Evolutionary conservation across 2,113 vertebrate genomes (phyloP), one percentile per base, ranked within the genome.

Genomic region (Ciconia maguari): DNA sequence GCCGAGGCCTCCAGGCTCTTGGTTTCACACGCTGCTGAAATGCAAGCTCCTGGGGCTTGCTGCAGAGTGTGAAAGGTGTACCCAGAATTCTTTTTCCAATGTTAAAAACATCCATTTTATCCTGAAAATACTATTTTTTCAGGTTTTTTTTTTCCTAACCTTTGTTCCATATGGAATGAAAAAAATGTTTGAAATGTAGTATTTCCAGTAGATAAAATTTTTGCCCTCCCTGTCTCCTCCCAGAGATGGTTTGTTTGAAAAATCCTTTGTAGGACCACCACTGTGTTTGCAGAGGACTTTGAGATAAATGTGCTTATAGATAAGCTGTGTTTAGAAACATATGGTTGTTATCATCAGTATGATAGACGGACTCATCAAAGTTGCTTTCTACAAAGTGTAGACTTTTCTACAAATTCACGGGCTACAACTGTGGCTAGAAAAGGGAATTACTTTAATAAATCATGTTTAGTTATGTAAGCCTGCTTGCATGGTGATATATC

Each of bases 231-330:
- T 57, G 52, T 81, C 61, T 89, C 69, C 55, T 93, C 61, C 27
- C 34, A 65, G 69, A 78, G 46, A 30, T 78, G 52, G 34, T 75
- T 91, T 69, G 72, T 83, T 96, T 95, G 92, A 93, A 70, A 82
- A 91, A 84, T 65, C 27, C 44, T 87, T 87, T 91, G 60, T 69
- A 89, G 77, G 83, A 96, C 83, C 72, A 93, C 83, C 51, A 4
- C 75, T 85, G 54, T 79, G 42, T 93, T 54, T 75, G 60, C 26
- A 64, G 72, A 90, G 60, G 75, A 34, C 4, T 21, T 77, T 7
- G 61, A 95, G 86, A 96, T 94, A 93, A 95, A 95, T 38, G 60
- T 68, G 26, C 82, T 68, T 84, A 19, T 34, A 95, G 90, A 95
- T 95, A 96, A 95, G 24, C 24, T 34, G 51, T 76, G 65, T 71